A percentile compares a stretch with the other conserved stretches of the same genome.
These are phyloP conservation scores for Hafferia zeledoni DNA, from an alignment of 2,797 vertebrate genomes.

Conservation along the genomic window DNA sequence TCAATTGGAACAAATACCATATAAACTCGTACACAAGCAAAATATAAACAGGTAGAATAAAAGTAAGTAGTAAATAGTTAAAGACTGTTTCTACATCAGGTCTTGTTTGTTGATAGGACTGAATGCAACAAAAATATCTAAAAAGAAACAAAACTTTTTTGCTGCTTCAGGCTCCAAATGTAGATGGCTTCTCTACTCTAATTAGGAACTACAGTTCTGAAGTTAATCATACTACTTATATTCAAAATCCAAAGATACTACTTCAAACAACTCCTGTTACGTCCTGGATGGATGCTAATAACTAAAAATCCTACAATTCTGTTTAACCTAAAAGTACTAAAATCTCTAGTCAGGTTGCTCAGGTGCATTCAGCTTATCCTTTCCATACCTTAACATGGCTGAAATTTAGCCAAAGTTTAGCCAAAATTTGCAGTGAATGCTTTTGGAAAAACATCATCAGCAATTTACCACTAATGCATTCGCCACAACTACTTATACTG, in stretches of 20 bases:
- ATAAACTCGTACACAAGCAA: background rate
- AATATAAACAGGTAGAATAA: background rate
- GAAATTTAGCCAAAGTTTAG: background rate
- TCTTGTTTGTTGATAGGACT: background rate
- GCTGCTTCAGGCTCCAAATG: background rate
- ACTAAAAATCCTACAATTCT: background rate
- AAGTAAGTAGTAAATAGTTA: background rate
- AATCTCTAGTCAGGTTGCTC: background rate
- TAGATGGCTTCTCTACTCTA: background rate
- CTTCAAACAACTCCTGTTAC: background rate
- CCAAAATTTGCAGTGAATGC: background rate
- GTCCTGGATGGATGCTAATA: background rate
- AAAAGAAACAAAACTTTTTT: background rate
- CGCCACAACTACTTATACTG: background rate
- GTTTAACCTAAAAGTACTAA: background rate
- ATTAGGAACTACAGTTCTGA: background rate
- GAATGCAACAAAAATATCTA: background rate
- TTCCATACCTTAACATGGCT: background rate
- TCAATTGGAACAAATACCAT: background rate
- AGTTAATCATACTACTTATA: background rate
- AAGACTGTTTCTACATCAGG: background rate
- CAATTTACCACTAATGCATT: background rate
- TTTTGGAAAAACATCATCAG: background rate
- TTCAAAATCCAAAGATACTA: background rate
- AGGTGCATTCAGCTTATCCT: background rate